Base-by-base conservation (phyloP, 2,797 vertebrate genomes). In the Oreochromis grahami region DNA sequence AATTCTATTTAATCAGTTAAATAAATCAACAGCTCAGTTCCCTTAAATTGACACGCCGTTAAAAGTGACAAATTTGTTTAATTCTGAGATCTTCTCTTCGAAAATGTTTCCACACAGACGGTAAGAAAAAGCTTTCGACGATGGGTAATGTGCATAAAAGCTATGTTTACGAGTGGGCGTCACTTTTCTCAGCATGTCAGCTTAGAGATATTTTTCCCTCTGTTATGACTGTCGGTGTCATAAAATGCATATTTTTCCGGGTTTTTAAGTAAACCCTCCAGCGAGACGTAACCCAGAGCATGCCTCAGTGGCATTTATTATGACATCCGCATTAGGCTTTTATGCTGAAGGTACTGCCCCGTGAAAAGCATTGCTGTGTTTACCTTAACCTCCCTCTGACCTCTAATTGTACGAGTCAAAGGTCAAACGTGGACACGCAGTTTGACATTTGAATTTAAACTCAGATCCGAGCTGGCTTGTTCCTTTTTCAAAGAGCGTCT, bases 301-400 rank as follows among this genome's bases (percentile, higher is more conserved):
- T 52, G 76, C 58, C 45, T 83, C 77, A 2, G 34, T 84, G 83
- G 32, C 41, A 68, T 85, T 89, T 89, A 86, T 80, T 70, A 58
- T 85, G 87, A 91, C 91, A 87, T 17, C 79, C 21, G 13, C 72
- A 81, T 91, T 82, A 84, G 56, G 45, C 65, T 82, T 74, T 83
- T 12, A 68, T 7, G 19, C 80, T 65, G 55, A 56, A 15, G 56
- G 17, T 68, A 50, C 26, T 74, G 26, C 19, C 70, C 45, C 24
- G 48, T 51, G 34, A 48, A 72, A 68, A 15, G 76, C 51, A 29
- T 14, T 12, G 36, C 70, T 34, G 17, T 65, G 80, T 78, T 87
- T 70, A 5, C 81, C 53, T 76, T 65, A 48, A 77, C 87, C 58
- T 89, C 60, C 70, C 3, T 50, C 26, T 55, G 84, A 83, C 81